A percentile compares a stretch with the other conserved stretches of the same genome.
Evolutionary conservation across 2,888 invertebrate genomes (phyloP).

Genomic region (Drosophila setosimentum): DNA sequence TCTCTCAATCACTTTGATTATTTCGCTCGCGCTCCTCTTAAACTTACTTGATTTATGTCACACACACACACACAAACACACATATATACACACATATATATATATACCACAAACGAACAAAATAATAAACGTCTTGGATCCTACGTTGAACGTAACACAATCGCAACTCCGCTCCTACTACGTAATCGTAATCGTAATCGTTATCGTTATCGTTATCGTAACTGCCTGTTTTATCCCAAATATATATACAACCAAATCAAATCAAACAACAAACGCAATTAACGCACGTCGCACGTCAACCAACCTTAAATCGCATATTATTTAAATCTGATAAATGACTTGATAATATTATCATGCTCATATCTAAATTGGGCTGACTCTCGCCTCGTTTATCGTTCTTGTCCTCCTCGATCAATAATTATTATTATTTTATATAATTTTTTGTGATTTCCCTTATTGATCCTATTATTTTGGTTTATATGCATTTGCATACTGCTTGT

Average conservation of each 20-base stretch:
- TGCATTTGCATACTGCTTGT: slow-evolving; percentile 13
- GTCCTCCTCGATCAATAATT: slow-evolving; percentile 9
- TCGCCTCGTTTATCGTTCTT: slow-evolving; percentile 18
- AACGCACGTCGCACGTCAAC: slow-evolving; percentile 39
- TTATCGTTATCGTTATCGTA: slow-evolving; percentile 18
- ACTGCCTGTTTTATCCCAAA: slow-evolving; percentile 50
- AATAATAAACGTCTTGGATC: slow-evolving; percentile 32
- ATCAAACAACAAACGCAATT: slow-evolving; percentile 22
- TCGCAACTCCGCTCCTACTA: slow-evolving; percentile 40
- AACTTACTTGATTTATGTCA: slow-evolving; percentile 24
- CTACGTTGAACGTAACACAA: slow-evolving; percentile 31
- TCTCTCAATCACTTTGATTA: slow-evolving; percentile 18
- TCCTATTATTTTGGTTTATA: slow-evolving; percentile 1
- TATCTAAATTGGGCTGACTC: background rate
- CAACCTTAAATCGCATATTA: slow-evolving; percentile 11
- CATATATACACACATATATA: slow-evolving; percentile 6
- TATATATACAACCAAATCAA: slow-evolving; percentile 15
- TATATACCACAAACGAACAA: background rate
- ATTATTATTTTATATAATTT: background rate
- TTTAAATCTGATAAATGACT: slow-evolving; percentile 8
- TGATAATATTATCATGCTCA: slow-evolving; percentile 9
- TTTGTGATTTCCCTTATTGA: background rate
- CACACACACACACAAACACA: background rate
- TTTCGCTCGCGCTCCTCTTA: slow-evolving; percentile 33
- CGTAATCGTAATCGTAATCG: slow-evolving; percentile 7